Conservation (phyloP, 2,797 vertebrate species). For the Podarcis lilfordi region DNA sequence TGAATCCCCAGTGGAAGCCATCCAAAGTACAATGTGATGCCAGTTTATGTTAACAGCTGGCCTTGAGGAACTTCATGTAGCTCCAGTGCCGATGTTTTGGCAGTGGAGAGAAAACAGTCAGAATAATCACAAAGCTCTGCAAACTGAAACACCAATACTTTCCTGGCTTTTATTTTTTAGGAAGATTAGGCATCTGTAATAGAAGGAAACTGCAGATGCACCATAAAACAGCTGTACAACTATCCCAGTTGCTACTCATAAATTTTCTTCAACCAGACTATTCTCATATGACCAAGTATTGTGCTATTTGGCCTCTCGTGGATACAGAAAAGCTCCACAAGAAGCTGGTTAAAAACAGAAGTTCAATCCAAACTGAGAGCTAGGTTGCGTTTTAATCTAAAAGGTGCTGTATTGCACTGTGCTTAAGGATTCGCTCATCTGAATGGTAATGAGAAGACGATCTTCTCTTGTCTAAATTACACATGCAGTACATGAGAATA, state of each 20-base stretch:
- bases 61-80: constrained; percentile 42
- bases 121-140: constrained; percentile 16
- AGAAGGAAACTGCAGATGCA: constrained; percentile 41
- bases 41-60: constrained; percentile 35
- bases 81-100: constrained; percentile 36
- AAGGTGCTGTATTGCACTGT: neutral
- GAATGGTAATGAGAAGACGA: neutral
- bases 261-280: constrained; percentile 24
- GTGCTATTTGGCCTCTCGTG: neutral
- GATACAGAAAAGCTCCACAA: neutral
- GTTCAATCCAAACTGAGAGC: constrained; percentile 38
- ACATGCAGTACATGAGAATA: neutral
- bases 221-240: constrained; percentile 38
- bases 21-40: constrained; percentile 28
- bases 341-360: constrained; percentile 37
- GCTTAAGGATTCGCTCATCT: neutral
- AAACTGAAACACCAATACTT: constrained; percentile 15
- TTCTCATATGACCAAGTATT: constrained; percentile 34
- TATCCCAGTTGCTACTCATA: constrained; percentile 27
- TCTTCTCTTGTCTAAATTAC: neutral
- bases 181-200: neutral
- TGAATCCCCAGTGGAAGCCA: constrained; percentile 25
- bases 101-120: neutral
- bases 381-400: neutral
- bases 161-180: constrained; percentile 25